Base-by-base conservation (phyloP, 2,113 vertebrate species). In the Hippocampus zosterae region DNA sequence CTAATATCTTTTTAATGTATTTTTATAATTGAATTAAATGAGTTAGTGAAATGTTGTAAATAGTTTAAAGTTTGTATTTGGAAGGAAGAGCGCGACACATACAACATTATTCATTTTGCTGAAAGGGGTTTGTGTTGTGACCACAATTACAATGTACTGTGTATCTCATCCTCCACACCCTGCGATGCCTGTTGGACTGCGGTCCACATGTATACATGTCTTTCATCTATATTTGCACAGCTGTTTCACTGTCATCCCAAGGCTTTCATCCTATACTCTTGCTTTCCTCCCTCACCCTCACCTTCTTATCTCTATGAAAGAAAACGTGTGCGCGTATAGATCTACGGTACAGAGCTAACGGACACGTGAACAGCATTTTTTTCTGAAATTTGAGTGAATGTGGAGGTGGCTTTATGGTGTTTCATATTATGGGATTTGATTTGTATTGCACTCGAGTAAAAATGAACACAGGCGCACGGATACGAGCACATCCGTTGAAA, bases 1-100 rank as follows among this genome's bases (percentile, higher is more conserved):
- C 84, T 93, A 93, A 93, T 93, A 92, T 92, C 91, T 92, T 93
- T 93, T 93, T 93, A 92, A 93, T 93, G 92, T 87, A 91, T 93
- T 92, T 91, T 91, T 91, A 88, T 91, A 92, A 93, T 93, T 93
- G 85, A 93, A 93, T 92, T 91, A 92, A 91, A 93, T 92, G 90
- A 87, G 88, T 89, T 92, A 88, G 85, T 83, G 82, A 74, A 85
- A 87, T 87, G 85, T 89, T 87, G 83, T 86, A 90, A 92, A 91
- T 87, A 89, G 88, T 86, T 85, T 71, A 71, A 88, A 84, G 78
- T 68, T 87, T 74, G 74, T 8, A 52, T 74, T 75, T 78, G 86
- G 65, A 76, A 83, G 76, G 71, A 82, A 77, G 61, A 71, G 66
- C 75, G 60, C 72, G 69, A 84, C 80, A 75, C 52, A 80, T 68